A percentile compares a stretch with the other conserved stretches of the same genome.
Conservation (phyloP, 2,113 vertebrate species). For the Collichthys lucidus region DNA sequence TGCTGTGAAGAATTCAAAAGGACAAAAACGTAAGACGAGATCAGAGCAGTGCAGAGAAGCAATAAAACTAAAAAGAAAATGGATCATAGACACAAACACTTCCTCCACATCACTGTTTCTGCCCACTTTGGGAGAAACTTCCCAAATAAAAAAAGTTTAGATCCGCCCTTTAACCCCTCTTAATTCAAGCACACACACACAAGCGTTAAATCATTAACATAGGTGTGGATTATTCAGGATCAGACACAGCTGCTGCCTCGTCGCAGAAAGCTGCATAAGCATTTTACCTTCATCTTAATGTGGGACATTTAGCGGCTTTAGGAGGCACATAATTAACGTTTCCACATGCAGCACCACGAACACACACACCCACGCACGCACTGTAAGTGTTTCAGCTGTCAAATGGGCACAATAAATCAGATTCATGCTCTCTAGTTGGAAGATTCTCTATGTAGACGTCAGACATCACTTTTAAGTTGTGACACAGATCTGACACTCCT, state of each 20-base stretch:
- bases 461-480: too few relatives aligned
- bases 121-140: not conserved
- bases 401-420: too few relatives aligned
- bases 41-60: not conserved
- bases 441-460: too few relatives aligned
- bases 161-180: not conserved
- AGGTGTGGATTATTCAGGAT: not conserved
- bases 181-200: not conserved
- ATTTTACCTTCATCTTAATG: not conserved
- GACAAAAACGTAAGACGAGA: not conserved
- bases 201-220: not conserved
- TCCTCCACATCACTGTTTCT: not conserved
- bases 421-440: too few relatives aligned
- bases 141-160: not conserved
- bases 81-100: not conserved
- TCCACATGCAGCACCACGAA: not conserved
- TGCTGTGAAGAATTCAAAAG: slow-evolving; percentile 7
- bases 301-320: not conserved
- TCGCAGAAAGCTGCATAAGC: not conserved
- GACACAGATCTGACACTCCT: too few relatives aligned
- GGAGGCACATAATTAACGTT: not conserved
- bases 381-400: too few relatives aligned
- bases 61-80: slow-evolving; percentile 11
- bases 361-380: not conserved
- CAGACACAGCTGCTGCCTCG: not conserved